Conservation (phyloP, 2,888 invertebrate genomes). For the Caenorhabditis uteleia region DNA sequence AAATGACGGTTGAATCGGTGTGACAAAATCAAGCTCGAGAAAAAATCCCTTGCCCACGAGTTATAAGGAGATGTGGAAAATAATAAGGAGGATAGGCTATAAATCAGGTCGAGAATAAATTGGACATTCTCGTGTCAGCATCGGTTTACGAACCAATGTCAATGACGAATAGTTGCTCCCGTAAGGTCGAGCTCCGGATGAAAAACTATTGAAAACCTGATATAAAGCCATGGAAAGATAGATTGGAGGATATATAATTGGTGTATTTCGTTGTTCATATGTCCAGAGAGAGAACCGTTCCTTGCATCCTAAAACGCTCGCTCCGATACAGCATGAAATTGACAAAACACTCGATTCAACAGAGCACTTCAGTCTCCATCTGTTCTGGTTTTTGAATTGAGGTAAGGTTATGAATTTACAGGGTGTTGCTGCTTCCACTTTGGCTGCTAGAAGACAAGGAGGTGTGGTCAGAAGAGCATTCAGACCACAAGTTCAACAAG, state of each 20-base stretch:
- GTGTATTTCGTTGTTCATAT: too few relatives aligned
- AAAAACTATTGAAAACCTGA: conserved; percentile 40
- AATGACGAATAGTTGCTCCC: conserved; percentile 35
- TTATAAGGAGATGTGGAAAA: neutral
- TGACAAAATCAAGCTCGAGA: too few relatives aligned
- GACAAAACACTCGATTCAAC: too few relatives aligned
- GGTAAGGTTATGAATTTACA: conserved; percentile 19
- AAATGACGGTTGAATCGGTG: too few relatives aligned
- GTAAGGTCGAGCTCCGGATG: too few relatives aligned
- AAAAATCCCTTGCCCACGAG: too few relatives aligned
- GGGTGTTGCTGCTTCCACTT: conserved; percentile 27
- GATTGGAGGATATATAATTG: too few relatives aligned
- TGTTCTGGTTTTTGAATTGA: conserved; percentile 18
- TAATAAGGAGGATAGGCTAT: conserved; percentile 15
- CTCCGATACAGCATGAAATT: too few relatives aligned
- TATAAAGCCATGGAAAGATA: too few relatives aligned
- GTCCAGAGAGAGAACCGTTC: too few relatives aligned
- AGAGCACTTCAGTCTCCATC: neutral
- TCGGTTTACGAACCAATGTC: neutral
- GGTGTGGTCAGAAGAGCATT: neutral
- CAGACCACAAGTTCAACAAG: neutral
- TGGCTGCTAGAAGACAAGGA: conserved; percentile 15
- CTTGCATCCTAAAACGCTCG: too few relatives aligned
- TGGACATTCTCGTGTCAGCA: neutral
- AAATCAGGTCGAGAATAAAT: conserved; percentile 36